These are phyloP conservation scores for Notolabrus celidotus DNA, from an alignment of 2,797 vertebrate genomes.

Conservation along the genomic window DNA sequence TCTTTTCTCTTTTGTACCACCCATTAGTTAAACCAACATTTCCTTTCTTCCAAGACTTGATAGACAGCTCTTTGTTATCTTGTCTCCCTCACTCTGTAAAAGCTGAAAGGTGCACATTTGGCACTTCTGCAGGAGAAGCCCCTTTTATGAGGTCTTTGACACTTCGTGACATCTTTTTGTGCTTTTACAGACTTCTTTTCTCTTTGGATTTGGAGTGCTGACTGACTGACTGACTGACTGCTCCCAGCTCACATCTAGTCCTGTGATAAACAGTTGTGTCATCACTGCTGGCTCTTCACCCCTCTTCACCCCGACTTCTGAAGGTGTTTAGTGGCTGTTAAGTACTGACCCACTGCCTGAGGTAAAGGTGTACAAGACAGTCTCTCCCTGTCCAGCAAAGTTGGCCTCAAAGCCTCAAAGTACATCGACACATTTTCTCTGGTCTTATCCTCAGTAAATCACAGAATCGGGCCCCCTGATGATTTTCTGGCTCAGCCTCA, in stretches of 20 bases:
- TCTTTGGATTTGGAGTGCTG: conserved; percentile 12
- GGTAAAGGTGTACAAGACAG: conserved; percentile 42
- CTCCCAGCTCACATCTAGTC: conserved; percentile 20
- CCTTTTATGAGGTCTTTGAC: conserved; percentile 24
- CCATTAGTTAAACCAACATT: conserved; percentile 6
- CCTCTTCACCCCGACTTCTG: conserved; percentile 43
- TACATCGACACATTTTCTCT: conserved; percentile 48
- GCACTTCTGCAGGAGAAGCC: not conserved
- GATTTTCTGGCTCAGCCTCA: conserved; percentile 36
- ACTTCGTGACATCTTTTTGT: conserved; percentile 8
- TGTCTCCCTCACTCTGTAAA: not conserved
- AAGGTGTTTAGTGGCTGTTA: conserved; percentile 57
- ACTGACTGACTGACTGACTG: conserved; percentile 11
- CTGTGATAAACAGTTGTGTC: conserved; percentile 38
- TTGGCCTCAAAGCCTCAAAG: conserved; percentile 35
- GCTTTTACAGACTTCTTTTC: not conserved
- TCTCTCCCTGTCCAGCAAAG: conserved; percentile 20
- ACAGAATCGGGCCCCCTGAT: conserved; percentile 13
- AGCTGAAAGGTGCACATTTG: not conserved
- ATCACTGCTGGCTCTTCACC: conserved; percentile 41
- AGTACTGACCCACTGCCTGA: conserved; percentile 42
- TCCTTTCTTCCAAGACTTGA: not conserved
- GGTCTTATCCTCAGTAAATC: conserved; percentile 53
- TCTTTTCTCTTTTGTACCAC: not conserved
- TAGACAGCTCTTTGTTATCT: not conserved